Base-by-base conservation (phyloP, 2,113 vertebrate species). In the Neogobius melanostomus region DNA sequence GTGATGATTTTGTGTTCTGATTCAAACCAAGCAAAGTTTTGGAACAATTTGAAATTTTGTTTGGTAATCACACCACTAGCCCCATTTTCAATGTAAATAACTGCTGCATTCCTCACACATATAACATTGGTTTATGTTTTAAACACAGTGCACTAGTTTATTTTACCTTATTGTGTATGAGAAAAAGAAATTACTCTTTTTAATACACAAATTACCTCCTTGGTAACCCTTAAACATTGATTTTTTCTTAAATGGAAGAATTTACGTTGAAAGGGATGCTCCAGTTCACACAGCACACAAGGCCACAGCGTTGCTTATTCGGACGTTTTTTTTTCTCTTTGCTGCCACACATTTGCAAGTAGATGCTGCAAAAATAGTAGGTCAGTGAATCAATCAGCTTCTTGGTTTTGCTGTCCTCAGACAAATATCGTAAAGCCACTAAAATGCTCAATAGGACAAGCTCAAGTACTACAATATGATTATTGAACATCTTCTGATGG, bases 321-420 rank as follows among this genome's bases (percentile, higher is more conserved):
- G 48, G 47, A 43, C 49, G 54, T 66, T 56, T 49, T 17, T n/a
- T 68, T 16, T 63, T 21, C 45, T 36, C 7, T 71, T 67, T 71
- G 45, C 75, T 43, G 0, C 11, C 59, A 7, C 57, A n/a, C 59
- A 45, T 44, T 61, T 12, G 42, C 56, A 59, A 59, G 11, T 59
- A 59, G 12, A 59, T 11, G 11, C 56, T 42, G 11, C 28, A 42
- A 42, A 59, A 59, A 36, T 59, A 42, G 10, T 59, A 12, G 56
- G 56, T 59, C 28, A 42, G 28, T 59, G 56, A 42, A 59, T 59
- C 56, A 59, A 42, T 59, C 56, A 59, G 12, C 28, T 42, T 14
- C 42, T 15, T 6, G 11, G 28, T 12, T 21, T 21, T 59, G 12
- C 28, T 11, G 28, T 11, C 7, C 54, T 28, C 54, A 3, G 9